Evolutionary conservation across 1,140 invertebrate species (phyloP).

Genomic region (Manduca sexta): DNA sequence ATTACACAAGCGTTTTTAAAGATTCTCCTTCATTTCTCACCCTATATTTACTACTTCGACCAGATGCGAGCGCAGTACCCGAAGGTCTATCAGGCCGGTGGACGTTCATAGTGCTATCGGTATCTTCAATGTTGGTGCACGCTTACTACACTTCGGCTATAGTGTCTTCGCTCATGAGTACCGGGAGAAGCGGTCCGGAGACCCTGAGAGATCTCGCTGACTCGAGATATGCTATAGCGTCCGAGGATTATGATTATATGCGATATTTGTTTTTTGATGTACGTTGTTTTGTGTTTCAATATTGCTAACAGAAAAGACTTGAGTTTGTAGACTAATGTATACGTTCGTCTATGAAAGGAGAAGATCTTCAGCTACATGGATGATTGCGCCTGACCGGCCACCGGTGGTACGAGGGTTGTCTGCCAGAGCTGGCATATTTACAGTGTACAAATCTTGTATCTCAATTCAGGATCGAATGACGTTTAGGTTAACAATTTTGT

Average conservation of each 20-base stretch:
- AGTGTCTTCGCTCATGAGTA: slow-evolving; percentile 50
- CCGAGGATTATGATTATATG: slow-evolving; percentile 55
- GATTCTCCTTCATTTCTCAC: too few species aligned
- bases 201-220: slow-evolving; percentile 38
- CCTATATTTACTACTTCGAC: background rate
- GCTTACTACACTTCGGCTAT: slow-evolving; percentile 58
- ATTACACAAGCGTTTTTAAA: too few species aligned
- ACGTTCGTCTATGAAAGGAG: background rate
- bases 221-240: slow-evolving; percentile 45
- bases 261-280: slow-evolving; percentile 51
- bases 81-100: slow-evolving; percentile 40
- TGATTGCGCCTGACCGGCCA: too few species aligned
- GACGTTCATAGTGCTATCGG: slow-evolving; percentile 41
- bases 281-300: too few species aligned
- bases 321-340: too few species aligned
- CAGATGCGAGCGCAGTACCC: slow-evolving; percentile 52
- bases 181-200: slow-evolving; percentile 41
- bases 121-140: slow-evolving; percentile 52
- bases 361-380: background rate
- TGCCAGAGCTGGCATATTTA: too few species aligned
- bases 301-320: background rate
- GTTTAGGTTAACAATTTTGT: background rate
- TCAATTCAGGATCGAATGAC: background rate
- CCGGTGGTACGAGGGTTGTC: too few species aligned
- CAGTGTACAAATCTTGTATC: background rate